Conservation (phyloP, 53 echinoderm and acorn worm species). For the Henricia sp. region DNA sequence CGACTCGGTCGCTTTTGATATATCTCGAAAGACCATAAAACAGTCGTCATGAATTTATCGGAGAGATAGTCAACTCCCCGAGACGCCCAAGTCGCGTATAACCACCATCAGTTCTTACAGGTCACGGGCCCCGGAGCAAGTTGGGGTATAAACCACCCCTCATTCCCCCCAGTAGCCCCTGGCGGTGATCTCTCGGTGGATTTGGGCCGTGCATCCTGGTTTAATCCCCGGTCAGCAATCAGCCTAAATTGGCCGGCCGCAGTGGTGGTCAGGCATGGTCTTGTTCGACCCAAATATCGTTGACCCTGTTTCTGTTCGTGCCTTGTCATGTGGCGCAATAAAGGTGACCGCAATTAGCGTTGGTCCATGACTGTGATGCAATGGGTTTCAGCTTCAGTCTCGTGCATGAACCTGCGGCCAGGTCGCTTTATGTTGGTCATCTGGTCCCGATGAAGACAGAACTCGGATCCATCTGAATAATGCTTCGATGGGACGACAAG, state of each 20-base stretch:
- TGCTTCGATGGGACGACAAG: no score
- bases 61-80: constrained; percentile 34
- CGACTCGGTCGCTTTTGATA: no score
- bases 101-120: constrained; percentile 37
- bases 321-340: no score
- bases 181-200: constrained; percentile 47
- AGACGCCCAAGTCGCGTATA: constrained; percentile 12
- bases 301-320: constrained; percentile 22
- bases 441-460: no score
- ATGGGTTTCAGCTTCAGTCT: no score
- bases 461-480: no score
- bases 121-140: constrained; percentile 32
- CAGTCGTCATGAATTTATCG: constrained; percentile 38
- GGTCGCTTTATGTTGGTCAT: no score
- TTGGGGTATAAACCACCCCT: constrained; percentile 1
- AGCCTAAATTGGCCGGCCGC: constrained; percentile 18
- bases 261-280: neutral
- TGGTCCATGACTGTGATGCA: no score
- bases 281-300: constrained; percentile 33
- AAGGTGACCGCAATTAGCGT: no score
- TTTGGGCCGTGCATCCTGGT: constrained; percentile 47
- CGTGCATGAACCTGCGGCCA: no score
- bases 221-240: constrained; percentile 38
- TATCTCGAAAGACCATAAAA: constrained; percentile 37
- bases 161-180: constrained; percentile 27